phyloP scores from a whole-genome alignment of 2,113 vertebrate species.

The Mirounga angustirostris region DNA sequence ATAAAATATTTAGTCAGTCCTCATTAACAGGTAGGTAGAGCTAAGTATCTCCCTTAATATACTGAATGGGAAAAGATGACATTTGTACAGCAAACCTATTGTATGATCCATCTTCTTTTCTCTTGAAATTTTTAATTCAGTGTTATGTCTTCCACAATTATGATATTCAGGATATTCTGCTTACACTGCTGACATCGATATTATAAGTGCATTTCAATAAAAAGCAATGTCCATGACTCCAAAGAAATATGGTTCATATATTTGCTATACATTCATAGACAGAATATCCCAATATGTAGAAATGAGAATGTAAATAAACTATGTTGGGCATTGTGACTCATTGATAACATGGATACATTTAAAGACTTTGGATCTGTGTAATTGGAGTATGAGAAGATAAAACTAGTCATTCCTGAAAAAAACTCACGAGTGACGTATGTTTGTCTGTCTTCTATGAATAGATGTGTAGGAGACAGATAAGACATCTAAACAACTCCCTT shows the following conservation, averaged over 20 bases:
- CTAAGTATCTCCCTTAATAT: neutral
- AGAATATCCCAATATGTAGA: neutral
- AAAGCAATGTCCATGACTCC: neutral
- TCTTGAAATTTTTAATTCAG: neutral
- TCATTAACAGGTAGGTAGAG: neutral
- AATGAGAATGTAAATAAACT: neutral
- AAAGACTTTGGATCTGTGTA: neutral
- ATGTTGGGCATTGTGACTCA: neutral
- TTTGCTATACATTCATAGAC: neutral
- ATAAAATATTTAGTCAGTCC: neutral
- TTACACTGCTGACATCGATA: neutral
- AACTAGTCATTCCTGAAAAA: neutral
- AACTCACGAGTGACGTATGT: neutral
- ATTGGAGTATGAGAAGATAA: neutral
- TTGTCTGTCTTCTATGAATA: neutral
- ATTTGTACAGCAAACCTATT: neutral
- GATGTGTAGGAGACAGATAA: neutral
- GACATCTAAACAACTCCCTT: neutral
- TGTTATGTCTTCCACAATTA: neutral
- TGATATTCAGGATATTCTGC: neutral
- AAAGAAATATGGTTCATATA: neutral
- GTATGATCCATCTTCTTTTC: neutral
- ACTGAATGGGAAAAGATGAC: neutral
- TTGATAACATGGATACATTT: neutral
- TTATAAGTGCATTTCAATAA: neutral